Evolutionary conservation across 1,140 invertebrate species (phyloP).

Genomic region (Antheraea pernyi): DNA sequence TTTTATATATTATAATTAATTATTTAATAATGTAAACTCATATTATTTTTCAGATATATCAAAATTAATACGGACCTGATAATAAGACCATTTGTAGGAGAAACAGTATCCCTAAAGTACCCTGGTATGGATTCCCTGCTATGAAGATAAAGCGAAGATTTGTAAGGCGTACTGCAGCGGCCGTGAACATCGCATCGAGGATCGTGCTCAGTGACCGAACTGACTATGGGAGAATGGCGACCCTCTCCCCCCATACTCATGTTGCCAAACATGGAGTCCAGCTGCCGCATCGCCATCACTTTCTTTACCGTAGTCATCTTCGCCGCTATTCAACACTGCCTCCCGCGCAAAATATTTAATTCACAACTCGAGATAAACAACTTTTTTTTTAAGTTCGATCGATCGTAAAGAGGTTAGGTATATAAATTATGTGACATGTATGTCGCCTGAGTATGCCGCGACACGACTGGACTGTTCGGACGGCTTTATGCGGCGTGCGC

Average conservation of each 20-base stretch:
- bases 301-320: conserved; percentile 79
- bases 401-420: conserved; percentile 33
- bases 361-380: conserved; percentile 37
- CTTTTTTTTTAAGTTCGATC: conserved; percentile 26
- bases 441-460: conserved; percentile 70
- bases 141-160: conserved; percentile 66
- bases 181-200: conserved; percentile 86
- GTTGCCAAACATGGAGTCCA: conserved; percentile 86
- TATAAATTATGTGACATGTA: conserved; percentile 61
- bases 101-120: conserved; percentile 79
- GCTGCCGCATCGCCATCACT: conserved; percentile 83
- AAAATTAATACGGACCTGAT: conserved; percentile 55
- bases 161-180: conserved; percentile 76
- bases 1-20: conserved; percentile 37
- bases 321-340: conserved; percentile 29
- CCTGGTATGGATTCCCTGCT: conserved; percentile 74
- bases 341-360: conserved; percentile 34
- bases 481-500: conserved; percentile 71
- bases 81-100: conserved; percentile 67
- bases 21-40: conserved; percentile 14
- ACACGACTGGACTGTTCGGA: conserved; percentile 67
- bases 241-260: conserved; percentile 80
- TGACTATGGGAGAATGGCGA: conserved; percentile 68
- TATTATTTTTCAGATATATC: conserved; percentile 11
- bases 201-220: conserved; percentile 80